These are phyloP conservation scores for Thinocorus orbignyianus DNA, from an alignment of 2,113 vertebrate species.

Conservation along the genomic window DNA sequence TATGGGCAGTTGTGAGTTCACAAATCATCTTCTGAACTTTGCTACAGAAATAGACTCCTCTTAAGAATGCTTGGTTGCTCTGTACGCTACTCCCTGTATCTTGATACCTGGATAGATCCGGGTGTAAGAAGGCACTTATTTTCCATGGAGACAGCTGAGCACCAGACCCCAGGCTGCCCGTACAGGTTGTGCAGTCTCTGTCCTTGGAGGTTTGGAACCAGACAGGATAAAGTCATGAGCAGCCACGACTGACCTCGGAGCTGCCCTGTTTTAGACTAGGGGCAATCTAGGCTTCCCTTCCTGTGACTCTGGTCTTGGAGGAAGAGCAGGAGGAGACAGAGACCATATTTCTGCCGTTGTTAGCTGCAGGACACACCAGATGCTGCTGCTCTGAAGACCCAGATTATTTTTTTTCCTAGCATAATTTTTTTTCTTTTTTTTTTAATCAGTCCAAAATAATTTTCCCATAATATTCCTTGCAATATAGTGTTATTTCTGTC, in stretches of 20 bases:
- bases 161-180: neutral
- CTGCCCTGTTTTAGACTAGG: neutral
- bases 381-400: neutral
- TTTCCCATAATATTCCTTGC: conserved; percentile 15
- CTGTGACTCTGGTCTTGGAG: neutral
- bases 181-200: neutral
- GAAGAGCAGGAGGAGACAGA: neutral
- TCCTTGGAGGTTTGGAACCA: neutral
- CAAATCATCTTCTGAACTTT: neutral
- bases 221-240: neutral
- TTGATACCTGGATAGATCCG: fast-evolving
- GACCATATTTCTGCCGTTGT: neutral
- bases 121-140: neutral
- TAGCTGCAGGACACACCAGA: neutral
- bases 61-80: neutral
- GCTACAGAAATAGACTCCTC: neutral
- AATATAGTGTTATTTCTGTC: conserved; percentile 49
- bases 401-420: conserved; percentile 28
- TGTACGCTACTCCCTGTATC: neutral
- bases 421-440: neutral
- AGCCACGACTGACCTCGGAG: neutral
- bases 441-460: conserved; percentile 1
- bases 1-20: neutral
- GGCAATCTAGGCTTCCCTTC: neutral
- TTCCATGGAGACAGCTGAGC: neutral